Evolutionary conservation across 2,888 invertebrate genomes (phyloP).

Genomic region (Eupithecia centaureata): DNA sequence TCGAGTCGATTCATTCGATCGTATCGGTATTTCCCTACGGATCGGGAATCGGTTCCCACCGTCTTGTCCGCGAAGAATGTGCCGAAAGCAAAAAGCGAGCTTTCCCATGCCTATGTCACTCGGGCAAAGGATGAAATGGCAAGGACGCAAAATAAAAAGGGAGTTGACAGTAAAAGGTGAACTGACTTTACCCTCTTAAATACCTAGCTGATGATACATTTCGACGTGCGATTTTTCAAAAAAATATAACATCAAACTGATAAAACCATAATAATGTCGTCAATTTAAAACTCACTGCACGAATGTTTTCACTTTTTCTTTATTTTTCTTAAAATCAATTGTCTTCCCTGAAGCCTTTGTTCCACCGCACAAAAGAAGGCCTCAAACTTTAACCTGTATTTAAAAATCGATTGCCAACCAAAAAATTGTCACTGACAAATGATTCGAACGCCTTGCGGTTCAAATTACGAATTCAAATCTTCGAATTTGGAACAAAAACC

Average conservation of each 20-base stretch:
- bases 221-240: background rate
- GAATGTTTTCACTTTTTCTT: background rate
- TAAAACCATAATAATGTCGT: background rate
- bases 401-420: slow-evolving; percentile 83
- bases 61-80: slow-evolving; percentile 73
- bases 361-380: slow-evolving; percentile 44
- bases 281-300: background rate
- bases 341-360: slow-evolving; percentile 37
- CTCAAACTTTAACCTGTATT: slow-evolving; percentile 76
- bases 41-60: slow-evolving; percentile 79
- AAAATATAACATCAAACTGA: background rate
- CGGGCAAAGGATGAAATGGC: slow-evolving; percentile 51
- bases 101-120: slow-evolving; percentile 77
- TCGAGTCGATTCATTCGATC: slow-evolving; percentile 75
- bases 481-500: slow-evolving; percentile 82
- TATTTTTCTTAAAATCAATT: slow-evolving; percentile 29
- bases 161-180: background rate
- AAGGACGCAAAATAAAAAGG: slow-evolving; percentile 27
- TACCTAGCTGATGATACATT: background rate
- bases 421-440: slow-evolving; percentile 85
- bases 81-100: slow-evolving; percentile 76
- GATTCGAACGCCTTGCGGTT: slow-evolving; percentile 83
- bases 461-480: slow-evolving; percentile 84
- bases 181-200: slow-evolving; percentile 1
- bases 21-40: slow-evolving; percentile 77